These are phyloP conservation scores for Sinonovacula constricta DNA, from an alignment of 1,140 invertebrate genomes.

Conservation along the genomic window DNA sequence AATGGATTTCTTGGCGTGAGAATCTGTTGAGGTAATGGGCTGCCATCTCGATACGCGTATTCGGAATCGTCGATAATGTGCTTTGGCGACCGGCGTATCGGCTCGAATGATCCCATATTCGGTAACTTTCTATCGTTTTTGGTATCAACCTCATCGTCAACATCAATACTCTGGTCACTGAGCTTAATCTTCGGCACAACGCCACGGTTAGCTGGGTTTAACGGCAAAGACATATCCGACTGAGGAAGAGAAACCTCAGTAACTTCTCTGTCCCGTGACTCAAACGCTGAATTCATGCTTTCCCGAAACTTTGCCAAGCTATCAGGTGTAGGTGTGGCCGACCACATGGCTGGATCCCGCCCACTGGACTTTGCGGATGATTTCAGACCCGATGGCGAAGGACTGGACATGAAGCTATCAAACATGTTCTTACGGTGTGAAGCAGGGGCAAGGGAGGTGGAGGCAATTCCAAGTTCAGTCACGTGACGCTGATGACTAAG, in stretches of 20 bases:
- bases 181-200: no score
- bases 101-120: no score
- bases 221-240: no score
- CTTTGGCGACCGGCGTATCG: neutral
- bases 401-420: neutral
- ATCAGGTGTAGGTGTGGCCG: no score
- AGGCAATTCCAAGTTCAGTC: conserved; percentile 23
- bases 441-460: conserved; percentile 1
- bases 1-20: conserved; percentile 20
- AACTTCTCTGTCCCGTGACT: no score
- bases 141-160: no score
- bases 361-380: neutral
- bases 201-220: no score
- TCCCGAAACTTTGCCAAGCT: no score
- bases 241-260: no score
- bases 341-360: neutral
- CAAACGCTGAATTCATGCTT: no score
- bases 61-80: conserved; percentile 2
- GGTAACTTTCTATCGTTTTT: no score
- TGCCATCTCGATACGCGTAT: conserved; percentile 12
- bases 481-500: conserved; percentile 18
- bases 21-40: conserved; percentile 37
- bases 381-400: conserved; percentile 10
- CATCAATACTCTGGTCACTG: no score
- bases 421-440: conserved; percentile 5